Conservation (phyloP, 2,888 invertebrate genomes). For the Sinopyrophorus schimmeli region DNA sequence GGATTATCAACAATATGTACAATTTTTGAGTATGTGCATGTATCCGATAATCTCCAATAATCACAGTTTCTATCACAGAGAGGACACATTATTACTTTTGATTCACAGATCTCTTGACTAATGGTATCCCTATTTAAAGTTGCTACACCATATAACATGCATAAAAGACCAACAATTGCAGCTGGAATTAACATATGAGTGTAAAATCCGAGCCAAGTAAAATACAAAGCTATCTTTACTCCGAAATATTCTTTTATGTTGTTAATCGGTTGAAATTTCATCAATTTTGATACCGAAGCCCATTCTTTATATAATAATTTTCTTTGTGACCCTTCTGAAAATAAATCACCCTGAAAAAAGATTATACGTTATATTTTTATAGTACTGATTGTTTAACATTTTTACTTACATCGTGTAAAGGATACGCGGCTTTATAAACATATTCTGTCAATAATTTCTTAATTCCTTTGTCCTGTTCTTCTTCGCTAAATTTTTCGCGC, state of each 20-base stretch:
- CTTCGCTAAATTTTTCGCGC: constrained; percentile 66
- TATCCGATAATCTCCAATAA: constrained; percentile 72
- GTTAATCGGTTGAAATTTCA: constrained; percentile 76
- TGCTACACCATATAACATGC: constrained; percentile 64
- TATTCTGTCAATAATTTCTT: constrained; percentile 67
- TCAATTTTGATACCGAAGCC: constrained; percentile 70
- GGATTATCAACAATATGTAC: constrained; percentile 85
- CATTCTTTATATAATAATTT: constrained; percentile 68
- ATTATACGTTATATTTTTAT: constrained; percentile 10
- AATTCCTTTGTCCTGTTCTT: constrained; percentile 66
- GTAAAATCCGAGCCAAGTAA: constrained; percentile 85
- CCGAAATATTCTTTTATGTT: constrained; percentile 78
- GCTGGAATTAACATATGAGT: constrained; percentile 81
- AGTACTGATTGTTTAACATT: neutral
- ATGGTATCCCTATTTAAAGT: constrained; percentile 56
- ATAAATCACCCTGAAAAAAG: constrained; percentile 60
- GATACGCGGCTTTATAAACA: constrained; percentile 72
- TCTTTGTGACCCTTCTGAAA: constrained; percentile 56
- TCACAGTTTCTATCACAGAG: constrained; percentile 75
- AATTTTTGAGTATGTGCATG: constrained; percentile 71
- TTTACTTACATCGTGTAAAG: constrained; percentile 71
- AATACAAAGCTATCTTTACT: constrained; percentile 77
- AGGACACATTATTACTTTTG: constrained; percentile 76
- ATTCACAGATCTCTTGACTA: constrained; percentile 64
- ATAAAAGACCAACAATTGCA: constrained; percentile 67